Conservation (phyloP, 2,888 invertebrate genomes). For the Lamellibrachia columna region DNA sequence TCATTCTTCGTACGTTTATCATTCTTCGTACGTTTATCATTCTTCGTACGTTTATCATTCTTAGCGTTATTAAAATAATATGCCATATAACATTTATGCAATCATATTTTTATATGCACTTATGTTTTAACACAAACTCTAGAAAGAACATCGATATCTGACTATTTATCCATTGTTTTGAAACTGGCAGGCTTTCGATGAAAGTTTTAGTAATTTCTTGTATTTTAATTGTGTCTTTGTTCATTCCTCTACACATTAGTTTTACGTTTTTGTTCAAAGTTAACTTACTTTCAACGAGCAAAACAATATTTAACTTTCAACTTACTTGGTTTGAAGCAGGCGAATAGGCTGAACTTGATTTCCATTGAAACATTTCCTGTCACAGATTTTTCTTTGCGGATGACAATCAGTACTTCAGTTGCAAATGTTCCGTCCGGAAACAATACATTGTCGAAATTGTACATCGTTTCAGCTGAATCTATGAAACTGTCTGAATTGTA, state of each 20-base stretch:
- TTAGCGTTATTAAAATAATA: too few relatives aligned
- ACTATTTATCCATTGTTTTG: not conserved
- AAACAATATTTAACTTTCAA: not conserved
- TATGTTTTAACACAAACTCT: too few relatives aligned
- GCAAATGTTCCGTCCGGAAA: not conserved
- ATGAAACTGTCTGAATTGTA: not conserved
- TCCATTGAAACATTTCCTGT: conserved; percentile 14
- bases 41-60: too few relatives aligned
- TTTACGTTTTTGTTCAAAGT: not conserved
- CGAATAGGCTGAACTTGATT: conserved; percentile 7
- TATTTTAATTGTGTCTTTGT: too few relatives aligned
- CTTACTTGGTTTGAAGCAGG: conserved; percentile 19
- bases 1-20: too few relatives aligned
- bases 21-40: too few relatives aligned
- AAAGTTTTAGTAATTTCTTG: not conserved
- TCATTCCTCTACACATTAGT: not conserved
- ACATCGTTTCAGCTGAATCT: not conserved
- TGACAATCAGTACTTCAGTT: not conserved
- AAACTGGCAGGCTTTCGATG: not conserved
- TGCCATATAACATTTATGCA: too few relatives aligned
- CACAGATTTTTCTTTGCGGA: not conserved
- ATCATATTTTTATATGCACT: too few relatives aligned
- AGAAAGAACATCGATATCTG: not conserved
- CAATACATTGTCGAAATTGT: not conserved
- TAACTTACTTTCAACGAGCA: not conserved